Evolutionary conservation across 1,140 invertebrate genomes (phyloP), one percentile per base, ranked within the genome.

Genomic region (Pseudomyrmex flavicornis): DNA sequence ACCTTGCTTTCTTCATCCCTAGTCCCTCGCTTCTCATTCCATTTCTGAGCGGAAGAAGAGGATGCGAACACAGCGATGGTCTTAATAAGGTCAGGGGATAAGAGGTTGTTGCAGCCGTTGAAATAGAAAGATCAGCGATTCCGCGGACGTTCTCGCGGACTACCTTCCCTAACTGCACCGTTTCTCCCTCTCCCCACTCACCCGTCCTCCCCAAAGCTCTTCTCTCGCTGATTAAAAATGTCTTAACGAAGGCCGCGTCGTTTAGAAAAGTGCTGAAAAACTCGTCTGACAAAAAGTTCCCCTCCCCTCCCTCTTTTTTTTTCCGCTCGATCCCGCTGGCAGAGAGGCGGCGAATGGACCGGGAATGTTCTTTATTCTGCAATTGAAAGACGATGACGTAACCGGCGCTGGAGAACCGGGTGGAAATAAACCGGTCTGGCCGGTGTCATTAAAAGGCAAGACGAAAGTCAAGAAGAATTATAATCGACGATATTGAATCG

Each of bases 251-350:
- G 79, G 73, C 58, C 13, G 20, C 74, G 80, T 72, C 75, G 77
- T 88, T 90, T 88, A 86, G 84, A 90, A 91, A 90, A 89, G 85
- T 88, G 82, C 86, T 89, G 89, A 90, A 89, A 89, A 84, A 82
- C 69, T 86, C 79, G 76, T 59, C 62, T 20, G 73, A 76, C 35
- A 70, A 90, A 88, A 84, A 68, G 85, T 85, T 86, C 62, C 68
- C 56, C 74, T 0, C 35, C 0, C 0, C 2, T 26, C 68, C 52
- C 77, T 0, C 35, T 1, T 1, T 35, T 76, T 85, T 84, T 84
- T 75, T 44, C 15, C 83, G 48, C 35, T 46, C 65, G 76, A 69
- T 44, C 7, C 54, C 26, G 62, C 58, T 26, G 10, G 69, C 26
- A 22, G 52, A 58, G 56, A 52, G 80, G 63, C 22, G n/a, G 74